A percentile compares a stretch with the other conserved stretches of the same genome.
These are phyloP conservation scores for Synchiropus splendidus DNA, from an alignment of 2,113 vertebrate genomes.

Conservation along the genomic window DNA sequence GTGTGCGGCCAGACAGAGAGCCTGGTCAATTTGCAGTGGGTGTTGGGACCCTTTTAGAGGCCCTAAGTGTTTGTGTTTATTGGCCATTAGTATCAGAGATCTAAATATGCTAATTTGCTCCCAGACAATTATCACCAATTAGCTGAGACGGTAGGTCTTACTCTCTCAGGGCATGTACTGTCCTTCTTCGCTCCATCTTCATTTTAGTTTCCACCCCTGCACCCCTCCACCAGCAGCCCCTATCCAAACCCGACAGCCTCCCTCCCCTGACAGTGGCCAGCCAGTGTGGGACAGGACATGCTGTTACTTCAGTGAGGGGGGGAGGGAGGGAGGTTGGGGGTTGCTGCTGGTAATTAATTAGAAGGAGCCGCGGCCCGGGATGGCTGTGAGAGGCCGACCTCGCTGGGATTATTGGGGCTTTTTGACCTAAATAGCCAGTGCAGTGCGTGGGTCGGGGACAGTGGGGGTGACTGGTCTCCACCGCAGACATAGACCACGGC, in stretches of 20 bases:
- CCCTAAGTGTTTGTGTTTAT: slow-evolving; percentile 62
- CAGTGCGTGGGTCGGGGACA: slow-evolving; percentile 67
- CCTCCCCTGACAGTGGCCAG: slow-evolving; percentile 6
- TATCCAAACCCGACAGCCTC: background rate
- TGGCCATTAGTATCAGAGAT: slow-evolving; percentile 60
- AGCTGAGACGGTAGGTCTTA: slow-evolving; percentile 52
- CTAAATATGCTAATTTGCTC: slow-evolving; percentile 64
- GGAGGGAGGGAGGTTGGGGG: too few relatives aligned
- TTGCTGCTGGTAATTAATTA: slow-evolving; percentile 81
- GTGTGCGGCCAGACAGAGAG: background rate
- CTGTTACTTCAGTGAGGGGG: slow-evolving; percentile 28
- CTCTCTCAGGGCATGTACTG: slow-evolving; percentile 49
- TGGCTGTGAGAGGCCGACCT: slow-evolving; percentile 26
- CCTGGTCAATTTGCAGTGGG: slow-evolving; percentile 9
- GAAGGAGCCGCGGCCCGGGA: slow-evolving; percentile 57
- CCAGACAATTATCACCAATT: slow-evolving; percentile 63
- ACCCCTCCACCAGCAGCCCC: slow-evolving; percentile 38
- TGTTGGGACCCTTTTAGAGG: slow-evolving; percentile 34
- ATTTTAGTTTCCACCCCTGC: slow-evolving; percentile 44
- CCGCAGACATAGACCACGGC: slow-evolving; percentile 70
- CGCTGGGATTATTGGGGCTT: slow-evolving; percentile 66
- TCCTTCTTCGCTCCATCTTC: slow-evolving; percentile 49
- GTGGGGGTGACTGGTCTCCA: slow-evolving; percentile 72
- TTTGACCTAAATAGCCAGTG: slow-evolving; percentile 83
- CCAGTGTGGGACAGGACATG: slow-evolving; percentile 34